Conservation (phyloP, 2,113 vertebrate genomes). For the Misgurnus mizolepis region DNA sequence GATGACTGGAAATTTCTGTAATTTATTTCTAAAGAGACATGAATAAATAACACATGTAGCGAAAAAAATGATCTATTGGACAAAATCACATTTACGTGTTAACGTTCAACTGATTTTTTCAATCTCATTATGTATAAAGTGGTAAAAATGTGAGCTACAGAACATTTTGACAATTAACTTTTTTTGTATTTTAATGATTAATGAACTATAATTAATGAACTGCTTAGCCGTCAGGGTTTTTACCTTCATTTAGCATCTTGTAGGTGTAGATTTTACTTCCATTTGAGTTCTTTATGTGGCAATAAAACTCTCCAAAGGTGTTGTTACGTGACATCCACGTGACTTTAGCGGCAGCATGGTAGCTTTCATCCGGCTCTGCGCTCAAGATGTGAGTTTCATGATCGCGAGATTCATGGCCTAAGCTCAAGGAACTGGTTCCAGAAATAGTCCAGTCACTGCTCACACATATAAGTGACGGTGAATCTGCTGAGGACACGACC, state of each 20-base stretch:
- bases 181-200: neutral
- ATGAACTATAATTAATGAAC: neutral
- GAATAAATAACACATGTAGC: too few species aligned
- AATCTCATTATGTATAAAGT: too few species aligned
- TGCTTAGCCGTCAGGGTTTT: neutral
- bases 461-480: slow-evolving; percentile 79
- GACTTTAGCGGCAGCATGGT: slow-evolving; percentile 77
- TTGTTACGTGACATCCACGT: slow-evolving; percentile 81
- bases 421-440: slow-evolving; percentile 70
- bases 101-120: too few species aligned
- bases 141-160: too few species aligned
- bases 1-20: too few species aligned
- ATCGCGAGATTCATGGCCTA: slow-evolving; percentile 77
- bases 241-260: slow-evolving; percentile 87
- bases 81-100: too few species aligned
- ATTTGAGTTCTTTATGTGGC: slow-evolving; percentile 77
- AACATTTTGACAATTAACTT: neutral
- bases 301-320: slow-evolving; percentile 83
- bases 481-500: slow-evolving; percentile 76
- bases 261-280: slow-evolving; percentile 78
- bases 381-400: slow-evolving; percentile 73
- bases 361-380: slow-evolving; percentile 72
- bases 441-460: slow-evolving; percentile 77
- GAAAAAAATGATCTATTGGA: too few species aligned
- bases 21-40: too few species aligned